These are phyloP conservation scores for Onchidella celtica DNA, from an alignment of 2,888 invertebrate genomes.

Conservation along the genomic window DNA sequence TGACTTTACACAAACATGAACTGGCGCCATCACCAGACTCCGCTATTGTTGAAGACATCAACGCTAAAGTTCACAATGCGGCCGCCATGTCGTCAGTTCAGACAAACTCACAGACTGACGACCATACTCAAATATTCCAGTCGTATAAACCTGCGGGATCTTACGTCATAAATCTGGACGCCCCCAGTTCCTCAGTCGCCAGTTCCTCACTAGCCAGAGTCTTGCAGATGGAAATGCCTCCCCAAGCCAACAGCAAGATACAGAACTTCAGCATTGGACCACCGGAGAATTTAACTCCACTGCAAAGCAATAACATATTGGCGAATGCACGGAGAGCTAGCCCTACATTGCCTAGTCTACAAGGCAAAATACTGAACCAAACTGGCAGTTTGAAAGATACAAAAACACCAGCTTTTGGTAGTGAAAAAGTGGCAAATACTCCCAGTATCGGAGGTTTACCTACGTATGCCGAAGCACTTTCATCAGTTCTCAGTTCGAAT, in stretches of 20 bases:
- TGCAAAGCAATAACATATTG: neutral
- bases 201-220: conserved; percentile 17
- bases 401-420: neutral
- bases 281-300: neutral
- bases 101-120: neutral
- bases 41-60: neutral
- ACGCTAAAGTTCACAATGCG: neutral
- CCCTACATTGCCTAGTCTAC: neutral
- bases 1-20: conserved; percentile 21
- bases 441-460: conserved; percentile 18
- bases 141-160: conserved; percentile 27
- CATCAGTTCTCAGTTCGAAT: conserved; percentile 20
- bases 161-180: conserved; percentile 41
- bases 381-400: neutral
- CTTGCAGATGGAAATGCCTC: conserved; percentile 14
- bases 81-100: neutral
- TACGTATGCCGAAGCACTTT: conserved; percentile 28
- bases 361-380: neutral
- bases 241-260: neutral
- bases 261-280: neutral
- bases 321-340: neutral
- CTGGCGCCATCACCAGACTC: neutral
- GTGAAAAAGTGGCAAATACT: neutral
- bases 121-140: neutral
- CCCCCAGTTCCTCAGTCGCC: neutral